These are phyloP conservation scores for Phocides pigmalion DNA, from an alignment of 1,140 invertebrate genomes.

Conservation along the genomic window DNA sequence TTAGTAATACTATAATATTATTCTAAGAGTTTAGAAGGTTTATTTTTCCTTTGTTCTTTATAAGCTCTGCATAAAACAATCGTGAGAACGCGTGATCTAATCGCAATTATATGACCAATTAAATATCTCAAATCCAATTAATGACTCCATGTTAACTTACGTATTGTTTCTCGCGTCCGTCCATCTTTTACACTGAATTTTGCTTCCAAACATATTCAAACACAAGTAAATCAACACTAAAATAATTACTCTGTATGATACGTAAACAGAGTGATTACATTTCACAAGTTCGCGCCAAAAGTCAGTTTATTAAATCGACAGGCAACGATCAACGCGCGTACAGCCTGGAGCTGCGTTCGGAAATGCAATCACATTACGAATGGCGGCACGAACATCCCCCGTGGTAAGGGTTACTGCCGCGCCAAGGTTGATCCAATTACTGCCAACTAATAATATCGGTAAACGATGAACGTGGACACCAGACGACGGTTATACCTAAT, in stretches of 20 bases:
- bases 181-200: conserved; percentile 73
- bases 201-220: conserved; percentile 69
- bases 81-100: too few species aligned
- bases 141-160: conserved; percentile 31
- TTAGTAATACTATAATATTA: too few species aligned
- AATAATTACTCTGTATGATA: too few species aligned
- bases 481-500: conserved; percentile 19
- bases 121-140: neutral
- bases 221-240: conserved; percentile 4
- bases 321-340: conserved; percentile 7
- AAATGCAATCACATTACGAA: conserved; percentile 57
- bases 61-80: too few species aligned
- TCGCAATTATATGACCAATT: neutral
- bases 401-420: conserved; percentile 70
- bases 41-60: neutral
- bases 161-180: conserved; percentile 55
- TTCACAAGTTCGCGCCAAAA: conserved; percentile 39
- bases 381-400: conserved; percentile 56
- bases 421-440: conserved; percentile 81
- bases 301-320: conserved; percentile 25
- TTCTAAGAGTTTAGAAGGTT: neutral
- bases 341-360: conserved; percentile 44
- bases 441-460: conserved; percentile 58
- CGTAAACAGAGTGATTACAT: too few species aligned
- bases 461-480: conserved; percentile 26